phyloP scores from a whole-genome alignment of 2,888 invertebrate genomes.

The Griposia aprilina region DNA sequence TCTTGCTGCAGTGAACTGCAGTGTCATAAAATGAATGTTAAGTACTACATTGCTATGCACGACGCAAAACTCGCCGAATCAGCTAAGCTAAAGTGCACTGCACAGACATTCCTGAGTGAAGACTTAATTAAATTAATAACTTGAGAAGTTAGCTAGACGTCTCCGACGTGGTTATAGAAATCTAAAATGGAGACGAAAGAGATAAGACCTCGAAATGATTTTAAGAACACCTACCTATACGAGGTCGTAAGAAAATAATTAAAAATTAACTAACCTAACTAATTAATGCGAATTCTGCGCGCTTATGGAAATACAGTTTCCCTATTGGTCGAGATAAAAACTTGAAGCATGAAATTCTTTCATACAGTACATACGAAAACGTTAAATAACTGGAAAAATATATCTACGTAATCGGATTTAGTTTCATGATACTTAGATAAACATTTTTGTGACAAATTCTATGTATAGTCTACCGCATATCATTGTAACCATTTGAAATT shows the following conservation, averaged over 20 bases:
- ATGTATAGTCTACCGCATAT: too few relatives aligned
- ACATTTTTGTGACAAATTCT: too few relatives aligned
- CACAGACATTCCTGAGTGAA: conserved; percentile 25
- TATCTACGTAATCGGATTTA: too few relatives aligned
- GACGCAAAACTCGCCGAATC: conserved; percentile 9
- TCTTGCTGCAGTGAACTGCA: not conserved
- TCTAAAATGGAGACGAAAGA: conserved; percentile 9
- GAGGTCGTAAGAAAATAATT: too few relatives aligned
- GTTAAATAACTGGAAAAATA: too few relatives aligned
- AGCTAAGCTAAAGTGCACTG: conserved; percentile 21
- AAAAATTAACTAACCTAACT: too few relatives aligned
- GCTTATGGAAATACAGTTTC: not conserved
- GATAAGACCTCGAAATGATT: not conserved
- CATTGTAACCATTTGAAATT: too few relatives aligned
- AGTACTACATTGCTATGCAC: conserved; percentile 26
- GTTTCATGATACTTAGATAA: too few relatives aligned
- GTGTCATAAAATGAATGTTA: conserved; percentile 11
- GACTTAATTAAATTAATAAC: conserved; percentile 47
- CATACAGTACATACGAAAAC: too few relatives aligned
- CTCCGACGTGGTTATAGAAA: conserved; percentile 13
- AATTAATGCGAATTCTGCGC: not conserved
- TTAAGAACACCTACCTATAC: not conserved
- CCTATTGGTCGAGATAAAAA: not conserved
- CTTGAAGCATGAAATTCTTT: too few relatives aligned
- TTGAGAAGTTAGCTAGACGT: conserved; percentile 10